These are phyloP conservation scores for Drosophila buzzatii DNA, from an alignment of 2,888 invertebrate genomes.

Conservation along the genomic window DNA sequence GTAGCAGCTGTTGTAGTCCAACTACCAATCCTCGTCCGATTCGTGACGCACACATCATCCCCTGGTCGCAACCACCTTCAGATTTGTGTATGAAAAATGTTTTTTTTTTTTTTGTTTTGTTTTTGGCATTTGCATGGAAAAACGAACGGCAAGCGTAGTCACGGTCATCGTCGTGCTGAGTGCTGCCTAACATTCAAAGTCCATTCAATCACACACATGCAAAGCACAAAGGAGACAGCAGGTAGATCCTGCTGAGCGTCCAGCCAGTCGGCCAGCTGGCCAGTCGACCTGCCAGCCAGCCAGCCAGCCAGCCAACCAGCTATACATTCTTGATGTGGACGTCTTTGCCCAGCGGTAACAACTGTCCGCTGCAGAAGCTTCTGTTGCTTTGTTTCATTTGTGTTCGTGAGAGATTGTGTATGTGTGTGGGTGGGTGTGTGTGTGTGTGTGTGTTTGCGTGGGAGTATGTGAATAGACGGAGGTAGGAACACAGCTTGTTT, in stretches of 20 bases:
- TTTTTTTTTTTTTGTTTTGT: slow-evolving; percentile 27
- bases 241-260: slow-evolving; percentile 38
- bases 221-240: slow-evolving; percentile 24
- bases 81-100: slow-evolving; percentile 74
- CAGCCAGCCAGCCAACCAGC: slow-evolving; percentile 25
- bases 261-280: slow-evolving; percentile 20
- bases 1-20: slow-evolving; percentile 46
- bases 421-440: slow-evolving; percentile 11
- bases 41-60: not conserved
- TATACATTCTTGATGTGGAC: slow-evolving; percentile 48
- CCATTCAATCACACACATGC: slow-evolving; percentile 65
- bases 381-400: slow-evolving; percentile 68
- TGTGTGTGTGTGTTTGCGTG: slow-evolving; percentile 25
- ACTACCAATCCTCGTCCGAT: not conserved
- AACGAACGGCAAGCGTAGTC: slow-evolving; percentile 62
- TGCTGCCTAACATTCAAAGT: slow-evolving; percentile 72
- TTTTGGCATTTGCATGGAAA: slow-evolving; percentile 70
- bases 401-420: slow-evolving; percentile 10
- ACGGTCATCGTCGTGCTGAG: slow-evolving; percentile 56
- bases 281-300: slow-evolving; percentile 24
- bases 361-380: slow-evolving; percentile 69
- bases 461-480: slow-evolving; percentile 18
- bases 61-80: slow-evolving; percentile 30
- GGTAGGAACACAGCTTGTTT: slow-evolving; percentile 59
- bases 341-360: slow-evolving; percentile 80